Evolutionary conservation across 2,113 vertebrate species (phyloP).

Genomic region (Rhinogobius similis): DNA sequence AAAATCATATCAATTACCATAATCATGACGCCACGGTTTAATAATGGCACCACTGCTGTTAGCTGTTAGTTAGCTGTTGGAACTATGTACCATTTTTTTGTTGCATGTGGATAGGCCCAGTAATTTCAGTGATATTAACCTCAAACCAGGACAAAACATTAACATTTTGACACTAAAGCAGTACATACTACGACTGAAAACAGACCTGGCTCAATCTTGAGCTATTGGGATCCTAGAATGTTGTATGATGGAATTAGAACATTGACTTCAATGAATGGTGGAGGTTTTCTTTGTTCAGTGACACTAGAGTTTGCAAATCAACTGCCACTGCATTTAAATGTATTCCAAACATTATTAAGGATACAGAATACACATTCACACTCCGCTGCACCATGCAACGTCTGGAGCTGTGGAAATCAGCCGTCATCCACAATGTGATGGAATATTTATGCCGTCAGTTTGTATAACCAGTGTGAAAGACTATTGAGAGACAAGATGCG

Average conservation of each 20-base stretch:
- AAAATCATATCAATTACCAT: not conserved
- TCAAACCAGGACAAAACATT: slow-evolving; percentile 56
- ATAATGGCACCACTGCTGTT: too few relatives aligned
- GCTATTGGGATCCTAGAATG: too few relatives aligned
- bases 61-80: too few relatives aligned
- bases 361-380: slow-evolving; percentile 59
- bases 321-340: slow-evolving; percentile 64
- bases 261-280: slow-evolving; percentile 21
- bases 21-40: too few relatives aligned
- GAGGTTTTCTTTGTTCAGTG: slow-evolving; percentile 21
- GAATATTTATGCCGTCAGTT: slow-evolving; percentile 34
- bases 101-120: too few relatives aligned
- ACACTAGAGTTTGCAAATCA: slow-evolving; percentile 59
- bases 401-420: slow-evolving; percentile 48
- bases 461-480: slow-evolving; percentile 36
- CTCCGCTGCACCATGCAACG: slow-evolving; percentile 37
- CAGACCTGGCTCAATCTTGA: too few relatives aligned
- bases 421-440: slow-evolving; percentile 53
- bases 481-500: slow-evolving; percentile 12
- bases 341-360: slow-evolving; percentile 67
- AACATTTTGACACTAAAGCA: slow-evolving; percentile 3
- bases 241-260: too few relatives aligned
- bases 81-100: too few relatives aligned
- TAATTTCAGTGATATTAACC: slow-evolving; percentile 8
- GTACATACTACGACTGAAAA: too few relatives aligned